Evolutionary conservation across 1,140 invertebrate genomes (phyloP).

Genomic region (Lysiphlebus fabarum): DNA sequence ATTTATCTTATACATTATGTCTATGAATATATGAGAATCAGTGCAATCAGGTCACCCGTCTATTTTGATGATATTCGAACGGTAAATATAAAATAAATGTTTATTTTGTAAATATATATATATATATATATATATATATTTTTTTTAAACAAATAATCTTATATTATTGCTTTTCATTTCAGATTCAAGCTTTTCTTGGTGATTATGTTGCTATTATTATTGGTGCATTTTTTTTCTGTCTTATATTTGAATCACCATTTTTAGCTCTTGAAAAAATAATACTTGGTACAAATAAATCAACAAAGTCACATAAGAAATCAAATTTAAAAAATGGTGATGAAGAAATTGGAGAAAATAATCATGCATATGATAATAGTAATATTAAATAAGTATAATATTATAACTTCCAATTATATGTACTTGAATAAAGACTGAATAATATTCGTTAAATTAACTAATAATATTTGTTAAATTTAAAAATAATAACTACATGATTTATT

Average conservation of each 20-base stretch:
- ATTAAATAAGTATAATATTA: no score
- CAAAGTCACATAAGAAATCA: neutral
- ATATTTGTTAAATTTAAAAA: no score
- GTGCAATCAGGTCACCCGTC: conserved; percentile 2
- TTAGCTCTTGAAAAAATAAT: conserved; percentile 29
- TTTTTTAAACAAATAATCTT: no score
- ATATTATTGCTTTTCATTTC: neutral
- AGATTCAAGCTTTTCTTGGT: conserved; percentile 15
- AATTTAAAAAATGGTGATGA: neutral
- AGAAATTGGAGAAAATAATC: neutral
- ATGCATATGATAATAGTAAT: neutral
- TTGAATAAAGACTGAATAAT: no score
- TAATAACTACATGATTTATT: no score
- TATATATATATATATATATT: no score
- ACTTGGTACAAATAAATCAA: neutral
- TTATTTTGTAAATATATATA: no score
- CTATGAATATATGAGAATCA: conserved; percentile 20
- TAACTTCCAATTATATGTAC: no score
- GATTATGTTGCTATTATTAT: conserved; percentile 22
- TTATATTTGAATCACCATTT: conserved; percentile 28
- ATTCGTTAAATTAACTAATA: no score
- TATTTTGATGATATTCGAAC: conserved; percentile 19
- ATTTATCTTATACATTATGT: conserved; percentile 58
- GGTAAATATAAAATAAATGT: conserved; percentile 11
- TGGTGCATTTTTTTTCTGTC: conserved; percentile 23